Conservation (phyloP, 2,113 vertebrate genomes). For the Lampris megalopsis region DNA sequence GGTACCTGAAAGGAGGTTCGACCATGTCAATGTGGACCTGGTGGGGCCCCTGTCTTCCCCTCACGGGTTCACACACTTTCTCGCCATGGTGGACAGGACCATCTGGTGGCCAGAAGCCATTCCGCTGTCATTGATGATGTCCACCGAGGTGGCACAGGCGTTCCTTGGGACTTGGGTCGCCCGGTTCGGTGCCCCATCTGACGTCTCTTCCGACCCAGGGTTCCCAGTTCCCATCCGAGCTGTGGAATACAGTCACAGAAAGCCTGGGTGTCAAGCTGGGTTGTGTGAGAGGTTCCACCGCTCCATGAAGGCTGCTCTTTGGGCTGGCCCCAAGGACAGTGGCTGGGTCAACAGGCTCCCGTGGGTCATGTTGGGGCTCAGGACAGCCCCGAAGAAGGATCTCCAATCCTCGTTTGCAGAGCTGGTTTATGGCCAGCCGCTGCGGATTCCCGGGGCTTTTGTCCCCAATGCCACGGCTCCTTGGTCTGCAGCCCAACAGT, state of each 20-base stretch:
- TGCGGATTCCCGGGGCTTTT: slow-evolving; percentile 10
- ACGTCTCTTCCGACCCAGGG: neutral
- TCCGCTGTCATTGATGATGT: neutral
- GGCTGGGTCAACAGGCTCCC: too few species aligned
- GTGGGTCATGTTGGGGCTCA: too few species aligned
- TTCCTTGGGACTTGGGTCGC: neutral
- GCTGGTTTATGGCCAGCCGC: neutral
- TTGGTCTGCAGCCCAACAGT: slow-evolving; percentile 1
- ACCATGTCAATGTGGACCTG: neutral
- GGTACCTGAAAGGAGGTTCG: too few species aligned
- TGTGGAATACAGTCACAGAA: too few species aligned
- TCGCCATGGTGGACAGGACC: too few species aligned
- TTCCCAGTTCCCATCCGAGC: too few species aligned
- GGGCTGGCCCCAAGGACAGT: too few species aligned
- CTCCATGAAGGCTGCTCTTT: neutral
- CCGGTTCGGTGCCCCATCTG: neutral
- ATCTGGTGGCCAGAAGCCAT: neutral
- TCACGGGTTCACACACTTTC: neutral
- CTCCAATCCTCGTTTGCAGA: neutral
- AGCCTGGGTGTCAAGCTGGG: neutral
- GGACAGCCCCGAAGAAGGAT: too few species aligned
- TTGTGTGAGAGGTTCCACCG: slow-evolving; percentile 2
- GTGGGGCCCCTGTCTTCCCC: neutral
- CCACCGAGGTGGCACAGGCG: neutral
- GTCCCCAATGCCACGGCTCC: neutral